Conservation (phyloP, 2,797 vertebrate genomes). For the Menidia menidia region DNA sequence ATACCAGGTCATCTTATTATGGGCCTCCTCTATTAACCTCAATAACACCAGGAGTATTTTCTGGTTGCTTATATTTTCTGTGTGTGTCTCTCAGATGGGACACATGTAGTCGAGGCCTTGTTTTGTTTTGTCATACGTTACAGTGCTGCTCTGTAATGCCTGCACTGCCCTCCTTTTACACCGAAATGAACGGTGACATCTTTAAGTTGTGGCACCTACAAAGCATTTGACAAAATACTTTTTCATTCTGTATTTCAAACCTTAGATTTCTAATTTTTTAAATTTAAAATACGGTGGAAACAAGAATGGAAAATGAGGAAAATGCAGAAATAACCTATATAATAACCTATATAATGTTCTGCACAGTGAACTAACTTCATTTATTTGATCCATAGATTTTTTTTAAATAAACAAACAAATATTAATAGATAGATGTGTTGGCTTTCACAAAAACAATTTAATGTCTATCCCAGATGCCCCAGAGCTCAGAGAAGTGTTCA, state of each 20-base stretch:
- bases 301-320: too few relatives aligned
- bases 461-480: neutral
- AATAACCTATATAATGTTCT: too few relatives aligned
- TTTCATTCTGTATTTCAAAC: neutral
- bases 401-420: too few relatives aligned
- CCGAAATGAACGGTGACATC: conserved; percentile 24
- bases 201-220: conserved; percentile 21
- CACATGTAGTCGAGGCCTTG: conserved; percentile 19
- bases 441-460: too few relatives aligned
- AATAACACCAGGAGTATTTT: neutral
- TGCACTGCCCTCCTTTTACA: conserved; percentile 5
- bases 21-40: neutral
- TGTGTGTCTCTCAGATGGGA: conserved; percentile 13
- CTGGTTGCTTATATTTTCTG: neutral
- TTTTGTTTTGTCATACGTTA: conserved; percentile 18
- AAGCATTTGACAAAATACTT: neutral
- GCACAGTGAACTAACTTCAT: too few relatives aligned
- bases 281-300: neutral
- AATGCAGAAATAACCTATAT: too few relatives aligned
- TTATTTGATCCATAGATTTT: too few relatives aligned
- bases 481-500: neutral
- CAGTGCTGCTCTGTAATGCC: neutral
- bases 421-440: too few relatives aligned
- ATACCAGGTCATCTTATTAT: neutral
- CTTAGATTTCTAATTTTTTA: neutral